Base-by-base conservation (phyloP, 2,888 invertebrate species). In the Chrysolina oricalcia region DNA sequence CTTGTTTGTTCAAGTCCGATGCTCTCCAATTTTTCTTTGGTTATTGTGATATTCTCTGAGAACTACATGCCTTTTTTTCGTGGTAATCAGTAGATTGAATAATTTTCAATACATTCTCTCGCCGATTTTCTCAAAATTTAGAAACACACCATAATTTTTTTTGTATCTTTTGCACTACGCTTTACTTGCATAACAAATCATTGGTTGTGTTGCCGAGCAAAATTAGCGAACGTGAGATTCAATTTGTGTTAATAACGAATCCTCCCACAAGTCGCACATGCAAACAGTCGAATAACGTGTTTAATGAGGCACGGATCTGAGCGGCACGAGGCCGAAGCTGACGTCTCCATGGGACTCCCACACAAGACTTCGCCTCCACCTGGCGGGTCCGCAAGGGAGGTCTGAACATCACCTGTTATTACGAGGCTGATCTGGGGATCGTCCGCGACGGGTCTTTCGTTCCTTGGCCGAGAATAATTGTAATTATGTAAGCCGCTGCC, bases 201-300 rank as follows among this genome's bases (percentile, higher is more conserved):
- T 53, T 68, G 15, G 53, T 21, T 53, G 35, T 21, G 40, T 53
- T n/a, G 40, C 53, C 40, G 21, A 35, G 17, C 11, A 15, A 40
- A 80, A 81, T 80, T 81, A 80, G 81, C 77, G 75, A 81, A 80
- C 81, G 81, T 76, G 81, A 79, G 79, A 81, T 80, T 81, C 81
- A 82, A 82, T 82, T 82, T 82, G 81, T 79, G 76, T 82, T 80
- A 79, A 81, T 82, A 81, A 81, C 80, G 81, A 80, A 76, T 81
- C 80, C 81, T 77, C 80, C 80, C 71, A 80, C 80, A 75, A 78
- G 70, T 70, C 62, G 79, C 77, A 77, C 73, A 79, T 75, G 73
- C 75, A 77, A 76, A 78, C 74, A 75, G 70, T 71, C 63, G 62
- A 77, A 71, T 77, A 75, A 77, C 77, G 79, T 79, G 74, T 75